Base-by-base conservation (phyloP, 2,113 vertebrate species). In the Microtus richardsoni region DNA sequence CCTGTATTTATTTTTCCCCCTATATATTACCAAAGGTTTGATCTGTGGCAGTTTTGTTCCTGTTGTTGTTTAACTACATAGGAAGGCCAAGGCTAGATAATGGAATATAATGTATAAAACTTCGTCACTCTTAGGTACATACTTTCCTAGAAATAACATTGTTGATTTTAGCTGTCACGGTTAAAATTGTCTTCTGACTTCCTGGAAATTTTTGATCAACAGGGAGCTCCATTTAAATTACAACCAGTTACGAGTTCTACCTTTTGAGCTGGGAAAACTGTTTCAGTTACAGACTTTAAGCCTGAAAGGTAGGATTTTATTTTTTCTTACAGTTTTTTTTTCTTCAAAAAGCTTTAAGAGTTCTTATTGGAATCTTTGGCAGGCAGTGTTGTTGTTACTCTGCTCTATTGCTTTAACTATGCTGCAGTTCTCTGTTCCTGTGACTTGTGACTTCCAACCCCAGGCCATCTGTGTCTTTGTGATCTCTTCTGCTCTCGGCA, bases 151-250 rank as follows among this genome's bases (percentile, higher is more conserved):
- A 96, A 97, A 80, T 88, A 88, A n/a, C 33, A 96, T 96, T 96
- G 87, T 95, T 95, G 54, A 96, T 97, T 95, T 96, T 96, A 95
- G 66, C 22, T 88, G 36, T 93, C 93, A 84, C 96, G 88, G 30
- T 93, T 94, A 84, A 97, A 74, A 44, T 89, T 91, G 94, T 93
- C 91, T 97, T 98, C 94, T 98, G 94, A 97, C 96, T 95, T 97
- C 80, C 0, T 97, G 2, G 96, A 95, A 97, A 97, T 98, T 98
- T 98, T 98, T 90, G 64, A 97, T 97, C 98, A 97, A 97, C 99
- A 99, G 99, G 99, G 99, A 99, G 99, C 99, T 99, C 99, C 99
- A 99, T 99, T 99, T 99, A 99, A 99, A 99, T 99, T 99, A 99
- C 99, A 99, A 99, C 99, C 99, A 99, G 99, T 99, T 99, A 99